Conservation (phyloP, 2,113 vertebrate genomes). For the Sylvietta virens region DNA sequence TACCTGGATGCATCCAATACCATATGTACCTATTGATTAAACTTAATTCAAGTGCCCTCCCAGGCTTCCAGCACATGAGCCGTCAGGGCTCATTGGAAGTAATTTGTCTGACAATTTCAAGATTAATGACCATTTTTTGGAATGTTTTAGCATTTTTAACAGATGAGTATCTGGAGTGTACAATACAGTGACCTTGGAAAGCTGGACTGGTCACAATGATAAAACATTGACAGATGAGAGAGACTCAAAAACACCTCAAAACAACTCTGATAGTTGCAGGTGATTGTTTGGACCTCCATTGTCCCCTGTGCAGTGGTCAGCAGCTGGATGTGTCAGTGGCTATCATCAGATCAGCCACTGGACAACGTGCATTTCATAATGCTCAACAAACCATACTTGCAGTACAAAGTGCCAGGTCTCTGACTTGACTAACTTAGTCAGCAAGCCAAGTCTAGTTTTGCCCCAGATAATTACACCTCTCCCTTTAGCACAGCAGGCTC, state of each 20-base stretch:
- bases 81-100: constrained; percentile 73
- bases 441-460: not conserved
- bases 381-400: not conserved
- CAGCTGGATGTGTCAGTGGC: not conserved
- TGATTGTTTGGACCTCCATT: not conserved
- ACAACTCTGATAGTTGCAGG: not conserved
- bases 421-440: not conserved
- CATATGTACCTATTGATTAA: constrained; percentile 77
- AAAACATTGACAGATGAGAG: not conserved
- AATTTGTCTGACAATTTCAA: constrained; percentile 78
- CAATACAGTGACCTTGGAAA: constrained; percentile 66
- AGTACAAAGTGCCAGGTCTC: not conserved
- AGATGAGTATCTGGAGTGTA: constrained; percentile 20
- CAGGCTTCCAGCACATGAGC: constrained; percentile 44
- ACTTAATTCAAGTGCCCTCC: constrained; percentile 69
- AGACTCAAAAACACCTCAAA: not conserved
- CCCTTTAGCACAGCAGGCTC: not conserved
- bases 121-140: constrained; percentile 73
- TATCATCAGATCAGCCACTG: not conserved
- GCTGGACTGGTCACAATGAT: constrained; percentile 1
- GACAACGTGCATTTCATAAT: not conserved
- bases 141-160: constrained; percentile 72
- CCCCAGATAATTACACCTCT: not conserved
- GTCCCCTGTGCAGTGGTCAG: not conserved
- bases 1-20: constrained; percentile 61